These are phyloP conservation scores for Caenorhabditis sulstoni DNA, from an alignment of 2,888 invertebrate species.

Conservation along the genomic window DNA sequence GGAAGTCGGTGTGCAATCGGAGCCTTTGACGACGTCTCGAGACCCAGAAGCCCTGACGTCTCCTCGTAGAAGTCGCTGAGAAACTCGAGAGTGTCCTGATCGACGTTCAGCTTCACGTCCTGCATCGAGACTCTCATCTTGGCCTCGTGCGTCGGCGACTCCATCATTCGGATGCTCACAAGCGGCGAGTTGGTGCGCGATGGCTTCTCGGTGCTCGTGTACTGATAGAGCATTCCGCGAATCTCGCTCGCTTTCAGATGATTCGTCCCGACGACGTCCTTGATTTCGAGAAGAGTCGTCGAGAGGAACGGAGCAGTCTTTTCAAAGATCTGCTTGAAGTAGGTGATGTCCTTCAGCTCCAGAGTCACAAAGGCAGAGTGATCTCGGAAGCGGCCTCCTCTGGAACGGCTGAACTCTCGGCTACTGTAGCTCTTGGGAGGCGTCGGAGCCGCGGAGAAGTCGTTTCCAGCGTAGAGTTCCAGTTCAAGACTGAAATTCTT, in stretches of 20 bases:
- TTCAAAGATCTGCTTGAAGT: no score
- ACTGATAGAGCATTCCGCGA: slow-evolving; percentile 92
- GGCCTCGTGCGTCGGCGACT: slow-evolving; percentile 68
- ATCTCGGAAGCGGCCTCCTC: no score
- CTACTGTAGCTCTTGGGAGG: no score
- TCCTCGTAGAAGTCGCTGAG: slow-evolving; percentile 87
- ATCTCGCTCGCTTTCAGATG: slow-evolving; percentile 90
- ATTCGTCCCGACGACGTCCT: slow-evolving; percentile 92
- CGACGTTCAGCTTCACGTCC: slow-evolving; percentile 93
- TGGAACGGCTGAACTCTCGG: no score
- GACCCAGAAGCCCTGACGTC: neutral
- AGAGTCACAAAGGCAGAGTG: no score
- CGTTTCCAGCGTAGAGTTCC: no score
- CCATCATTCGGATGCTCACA: slow-evolving; percentile 66
- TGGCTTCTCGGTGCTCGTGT: slow-evolving; percentile 2
- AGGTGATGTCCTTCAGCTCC: no score
- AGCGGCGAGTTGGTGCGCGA: slow-evolving; percentile 67
- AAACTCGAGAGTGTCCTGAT: slow-evolving; percentile 95
- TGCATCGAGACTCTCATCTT: slow-evolving; percentile 83
- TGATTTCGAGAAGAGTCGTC: slow-evolving; percentile 85
- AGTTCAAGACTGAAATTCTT: no score
- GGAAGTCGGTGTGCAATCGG: no score
- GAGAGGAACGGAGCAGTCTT: no score
- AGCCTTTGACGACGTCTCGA: no score
- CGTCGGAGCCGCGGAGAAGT: no score